These are phyloP conservation scores for Toxotes jaculatrix DNA, from an alignment of 2,113 vertebrate genomes.

Conservation along the genomic window DNA sequence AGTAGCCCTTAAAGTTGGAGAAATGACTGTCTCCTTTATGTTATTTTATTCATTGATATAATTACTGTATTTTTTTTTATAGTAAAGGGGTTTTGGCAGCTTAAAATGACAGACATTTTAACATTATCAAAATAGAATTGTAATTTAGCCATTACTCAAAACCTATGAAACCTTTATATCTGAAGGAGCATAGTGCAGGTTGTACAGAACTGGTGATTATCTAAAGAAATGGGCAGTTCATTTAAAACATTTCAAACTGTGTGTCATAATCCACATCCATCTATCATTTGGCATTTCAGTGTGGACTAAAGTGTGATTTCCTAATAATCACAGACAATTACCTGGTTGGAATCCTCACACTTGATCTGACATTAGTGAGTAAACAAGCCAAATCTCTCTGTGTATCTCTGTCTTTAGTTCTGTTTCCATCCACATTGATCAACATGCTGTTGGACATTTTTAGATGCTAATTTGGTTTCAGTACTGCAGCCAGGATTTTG, in stretches of 20 bases:
- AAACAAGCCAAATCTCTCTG: neutral
- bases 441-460: neutral
- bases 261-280: conserved; percentile 12
- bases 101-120: neutral
- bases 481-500: conserved; percentile 23
- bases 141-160: conserved; percentile 13
- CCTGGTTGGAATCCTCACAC: conserved; percentile 23
- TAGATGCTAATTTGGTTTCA: conserved; percentile 27
- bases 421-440: conserved; percentile 25
- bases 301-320: conserved; percentile 9
- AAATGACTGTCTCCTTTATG: neutral
- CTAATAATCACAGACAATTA: conserved; percentile 15
- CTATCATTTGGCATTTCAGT: conserved; percentile 27
- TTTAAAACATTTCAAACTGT: conserved; percentile 7
- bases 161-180: neutral
- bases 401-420: conserved; percentile 3
- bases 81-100: neutral
- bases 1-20: neutral
- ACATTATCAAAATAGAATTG: conserved; percentile 6
- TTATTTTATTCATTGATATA: neutral
- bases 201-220: neutral
- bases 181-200: neutral
- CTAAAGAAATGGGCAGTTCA: neutral
- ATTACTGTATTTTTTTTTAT: neutral
- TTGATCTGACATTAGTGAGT: conserved; percentile 11